Evolutionary conservation across 2,888 invertebrate genomes (phyloP).

Genomic region (Lithophane leautieri): DNA sequence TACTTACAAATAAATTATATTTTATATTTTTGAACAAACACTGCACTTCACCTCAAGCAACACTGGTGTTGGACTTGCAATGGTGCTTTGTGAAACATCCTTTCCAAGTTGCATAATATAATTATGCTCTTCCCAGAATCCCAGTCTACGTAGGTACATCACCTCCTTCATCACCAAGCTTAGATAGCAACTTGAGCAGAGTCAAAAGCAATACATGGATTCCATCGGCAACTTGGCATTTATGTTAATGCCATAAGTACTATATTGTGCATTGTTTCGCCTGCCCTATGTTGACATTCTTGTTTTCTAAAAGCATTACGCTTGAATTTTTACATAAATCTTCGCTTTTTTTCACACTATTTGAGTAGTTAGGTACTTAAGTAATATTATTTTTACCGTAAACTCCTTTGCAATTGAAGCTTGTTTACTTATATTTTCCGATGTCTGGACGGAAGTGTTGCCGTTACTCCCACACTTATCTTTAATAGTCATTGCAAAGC

Average conservation of each 20-base stretch:
- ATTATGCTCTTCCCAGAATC: not conserved
- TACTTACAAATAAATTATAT: not conserved
- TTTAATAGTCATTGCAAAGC: constrained; percentile 10
- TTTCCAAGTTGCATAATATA: not conserved
- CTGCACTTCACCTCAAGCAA: not conserved
- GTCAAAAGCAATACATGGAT: not conserved
- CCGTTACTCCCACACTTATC: constrained; percentile 37
- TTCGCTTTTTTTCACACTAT: not conserved
- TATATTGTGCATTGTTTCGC: not conserved
- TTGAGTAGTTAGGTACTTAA: not conserved
- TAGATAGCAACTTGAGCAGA: not conserved
- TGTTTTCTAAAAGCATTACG: not conserved
- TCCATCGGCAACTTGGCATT: not conserved
- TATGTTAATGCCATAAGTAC: not conserved
- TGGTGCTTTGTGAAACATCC: not conserved
- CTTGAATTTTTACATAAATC: not conserved
- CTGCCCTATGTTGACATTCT: not conserved
- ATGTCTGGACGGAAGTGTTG: not conserved
- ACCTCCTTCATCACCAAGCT: not conserved
- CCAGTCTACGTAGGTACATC: not conserved
- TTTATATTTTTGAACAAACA: not conserved
- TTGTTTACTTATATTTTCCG: constrained; percentile 9
- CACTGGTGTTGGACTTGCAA: not conserved
- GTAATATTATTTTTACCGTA: constrained; percentile 10
- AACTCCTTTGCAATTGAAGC: constrained; percentile 10